Evolutionary conservation across 2,888 invertebrate species (phyloP), one percentile per base, ranked within the genome.

Genomic region (Rhamnusium bicolor): DNA sequence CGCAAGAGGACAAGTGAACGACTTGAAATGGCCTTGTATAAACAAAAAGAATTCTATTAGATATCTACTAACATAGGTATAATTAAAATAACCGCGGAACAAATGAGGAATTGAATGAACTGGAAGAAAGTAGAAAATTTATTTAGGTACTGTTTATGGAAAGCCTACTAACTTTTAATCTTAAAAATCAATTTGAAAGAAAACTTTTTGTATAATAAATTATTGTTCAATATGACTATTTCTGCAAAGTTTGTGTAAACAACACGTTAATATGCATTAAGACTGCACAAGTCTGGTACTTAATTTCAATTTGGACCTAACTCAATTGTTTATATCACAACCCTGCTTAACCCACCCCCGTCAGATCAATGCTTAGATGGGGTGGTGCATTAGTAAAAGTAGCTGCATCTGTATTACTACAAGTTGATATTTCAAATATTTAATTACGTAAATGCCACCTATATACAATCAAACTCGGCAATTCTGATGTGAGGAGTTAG

Each of bases 291-390:
- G 65, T 65, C n/a, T 32, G 32, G 53, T 61, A 65, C 62, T 72
- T 67, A 67, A 75, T 75, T 75, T 70, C 71, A 75, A 69, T 75
- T 75, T 69, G 68, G 72, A 75, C 67, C 70, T 75, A 75, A 75
- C 72, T 72, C 75, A 75, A 72, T 75, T 75, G 75, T 75, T 75
- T 75, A 67, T 72, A 72, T 67, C 58, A 46, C 75, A 51, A 72
- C 66, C 74, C 74, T 60, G 27, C 51, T 65, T 29, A 49, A 51
- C 49, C 24, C 56, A 32, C 54, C 58, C 51, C 69, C 60, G 29
- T 69, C 51, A 27, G 40, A 21, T 53, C 65, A 40, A 18, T 53
- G 53, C 54, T 40, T 53, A 12, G 53, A 65, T 16, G 65, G 32
- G 47, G 53, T 29, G 51, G 65, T 53, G 65, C 53, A 65, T 65